These are phyloP conservation scores for Amblyraja radiata DNA, from an alignment of 2,797 vertebrate genomes.

Conservation along the genomic window DNA sequence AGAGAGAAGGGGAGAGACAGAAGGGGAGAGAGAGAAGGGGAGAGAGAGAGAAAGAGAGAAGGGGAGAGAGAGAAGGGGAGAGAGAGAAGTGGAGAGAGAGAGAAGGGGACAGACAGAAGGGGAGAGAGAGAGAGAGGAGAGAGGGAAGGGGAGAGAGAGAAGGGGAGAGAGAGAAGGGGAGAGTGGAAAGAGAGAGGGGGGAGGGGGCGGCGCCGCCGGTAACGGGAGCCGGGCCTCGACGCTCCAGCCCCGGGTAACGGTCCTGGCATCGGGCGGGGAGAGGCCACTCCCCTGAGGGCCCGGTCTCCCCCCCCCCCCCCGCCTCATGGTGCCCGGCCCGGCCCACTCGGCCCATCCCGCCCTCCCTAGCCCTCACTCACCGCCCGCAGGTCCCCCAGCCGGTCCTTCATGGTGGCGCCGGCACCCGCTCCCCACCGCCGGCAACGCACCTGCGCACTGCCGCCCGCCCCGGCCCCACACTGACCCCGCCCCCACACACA, in stretches of 20 bases:
- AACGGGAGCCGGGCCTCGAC: too few relatives aligned
- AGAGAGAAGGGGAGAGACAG: too few relatives aligned
- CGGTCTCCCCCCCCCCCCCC: too few relatives aligned
- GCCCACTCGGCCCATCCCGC: background rate
- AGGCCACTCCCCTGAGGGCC: too few relatives aligned
- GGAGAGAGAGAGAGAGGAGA: too few relatives aligned
- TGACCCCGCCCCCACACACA: background rate
- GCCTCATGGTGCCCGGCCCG: rapidly evolving
- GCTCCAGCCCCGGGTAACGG: background rate
- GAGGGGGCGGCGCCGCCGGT: too few relatives aligned
- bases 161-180: background rate
- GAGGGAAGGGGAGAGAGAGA: background rate
- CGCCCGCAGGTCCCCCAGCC: background rate
- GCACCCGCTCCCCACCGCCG: background rate
- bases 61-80: too few relatives aligned
- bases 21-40: background rate
- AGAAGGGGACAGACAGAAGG: too few relatives aligned
- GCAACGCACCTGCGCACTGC: background rate
- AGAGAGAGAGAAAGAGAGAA: background rate
- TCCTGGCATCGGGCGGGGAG: background rate
- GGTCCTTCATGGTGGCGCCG: conserved; percentile 11
- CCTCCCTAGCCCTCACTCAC: background rate
- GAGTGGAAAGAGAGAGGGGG: rapidly evolving
- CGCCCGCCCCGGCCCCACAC: background rate
- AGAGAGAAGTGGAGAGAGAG: too few relatives aligned